Percentiles rank a stretch among this genome's conserved stretches.
Conservation (phyloP, 2,888 invertebrate genomes). For the Papilio gigon region DNA sequence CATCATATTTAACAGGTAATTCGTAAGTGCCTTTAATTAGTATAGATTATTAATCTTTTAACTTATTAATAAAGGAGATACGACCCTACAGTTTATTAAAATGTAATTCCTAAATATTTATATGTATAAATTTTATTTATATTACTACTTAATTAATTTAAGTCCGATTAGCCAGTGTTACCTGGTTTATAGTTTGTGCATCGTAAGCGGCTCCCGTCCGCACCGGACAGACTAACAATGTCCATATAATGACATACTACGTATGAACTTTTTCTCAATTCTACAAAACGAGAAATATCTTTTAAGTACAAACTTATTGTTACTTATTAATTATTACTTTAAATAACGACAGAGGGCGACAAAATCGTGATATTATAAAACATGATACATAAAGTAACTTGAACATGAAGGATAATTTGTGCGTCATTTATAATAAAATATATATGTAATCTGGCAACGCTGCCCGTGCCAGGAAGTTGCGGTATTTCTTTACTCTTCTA, state of each 20-base stretch:
- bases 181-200: slow-evolving; percentile 58
- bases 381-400: not conserved
- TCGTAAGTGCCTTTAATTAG: slow-evolving; percentile 39
- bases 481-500: too few species aligned
- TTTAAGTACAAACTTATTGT: slow-evolving; percentile 7
- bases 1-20: slow-evolving; percentile 37
- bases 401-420: too few species aligned
- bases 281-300: slow-evolving; percentile 14
- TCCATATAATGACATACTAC: slow-evolving; percentile 17
- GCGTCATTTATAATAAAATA: too few species aligned
- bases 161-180: slow-evolving; percentile 43
- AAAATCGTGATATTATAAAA: not conserved
- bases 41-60: slow-evolving; percentile 34
- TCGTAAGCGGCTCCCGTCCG: slow-evolving; percentile 62
- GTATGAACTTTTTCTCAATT: slow-evolving; percentile 15
- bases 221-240: slow-evolving; percentile 48
- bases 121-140: slow-evolving; percentile 39
- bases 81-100: slow-evolving; percentile 31
- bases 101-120: slow-evolving; percentile 20
- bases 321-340: slow-evolving; percentile 5
- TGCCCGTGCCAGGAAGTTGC: too few species aligned
- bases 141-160: slow-evolving; percentile 40
- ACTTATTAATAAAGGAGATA: slow-evolving; percentile 27
- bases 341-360: not conserved
- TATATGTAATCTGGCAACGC: too few species aligned